Base-by-base conservation (phyloP, 2,113 vertebrate species). In the Sebastes fasciatus region DNA sequence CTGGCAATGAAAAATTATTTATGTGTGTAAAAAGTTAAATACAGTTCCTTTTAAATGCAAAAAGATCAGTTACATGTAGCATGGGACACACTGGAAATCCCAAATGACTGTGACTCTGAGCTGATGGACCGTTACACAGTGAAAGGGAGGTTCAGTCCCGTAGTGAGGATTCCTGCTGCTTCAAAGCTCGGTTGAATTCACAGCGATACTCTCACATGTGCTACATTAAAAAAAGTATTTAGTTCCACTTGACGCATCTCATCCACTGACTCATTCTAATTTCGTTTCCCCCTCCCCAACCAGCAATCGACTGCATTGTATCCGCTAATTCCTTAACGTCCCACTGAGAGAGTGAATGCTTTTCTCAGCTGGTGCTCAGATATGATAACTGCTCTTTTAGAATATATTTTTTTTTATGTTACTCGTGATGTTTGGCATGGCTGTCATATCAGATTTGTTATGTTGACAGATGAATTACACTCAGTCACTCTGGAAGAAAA, bases 171-270 rank as follows among this genome's bases (percentile, higher is more conserved):
- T 61, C 80, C 80, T 17, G 73, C 80, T 84, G 88, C 19, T 77
- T 68, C 62, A 65, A 76, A 79, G 76, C 79, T 72, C 34, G 2
- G 74, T 71, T 91, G 69, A 86, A 81, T 81, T 68, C 49, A 79
- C 68, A 83, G 64, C 7, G 6, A 49, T 23, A 43, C 77, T 80
- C 78, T 68, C 19, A 16, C 55, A 52, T 79, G 75, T 26, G 10
- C 64, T 16, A 26, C 70, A 80, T 74, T 67, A 70, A 77, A 75
- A 26, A 82, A 79, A 81, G 80, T 52, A 49, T 88, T 86, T 80
- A 78, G 90, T 80, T 90, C 64, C 81, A 88, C 83, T 87, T 71
- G 63, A 83, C 17, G 40, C 81, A 52, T 87, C 80, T 80, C 71
- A 83, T 81, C 65, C 61, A 74, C 77, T 76, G 52, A 77, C 79